These are phyloP conservation scores for Drosophila paulistorum DNA, from an alignment of 1,140 invertebrate genomes.

Conservation along the genomic window DNA sequence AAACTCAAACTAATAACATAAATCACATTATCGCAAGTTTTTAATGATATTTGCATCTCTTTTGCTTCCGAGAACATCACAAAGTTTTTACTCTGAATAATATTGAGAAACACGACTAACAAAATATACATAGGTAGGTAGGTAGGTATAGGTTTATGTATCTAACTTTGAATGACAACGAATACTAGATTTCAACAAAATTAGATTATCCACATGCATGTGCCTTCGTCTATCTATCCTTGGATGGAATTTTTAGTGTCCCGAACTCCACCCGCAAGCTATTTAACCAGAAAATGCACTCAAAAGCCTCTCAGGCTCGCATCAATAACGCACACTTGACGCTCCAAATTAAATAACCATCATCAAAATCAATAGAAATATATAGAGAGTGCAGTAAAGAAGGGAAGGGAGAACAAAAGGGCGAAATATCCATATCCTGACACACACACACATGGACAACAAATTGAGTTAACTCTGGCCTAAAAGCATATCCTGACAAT, in stretches of 20 bases:
- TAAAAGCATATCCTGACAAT: conserved; percentile 66
- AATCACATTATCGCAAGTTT: neutral
- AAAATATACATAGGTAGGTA: neutral
- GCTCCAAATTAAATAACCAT: conserved; percentile 81
- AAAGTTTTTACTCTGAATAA: too few relatives aligned
- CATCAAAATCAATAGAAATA: conserved; percentile 72
- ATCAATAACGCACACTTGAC: conserved; percentile 81
- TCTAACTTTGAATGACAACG: too few relatives aligned
- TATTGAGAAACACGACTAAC: neutral
- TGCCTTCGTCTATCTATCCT: too few relatives aligned
- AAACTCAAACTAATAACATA: neutral
- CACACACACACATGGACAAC: conserved; percentile 21
- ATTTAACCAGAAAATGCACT: conserved; percentile 58
- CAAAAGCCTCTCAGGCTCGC: conserved; percentile 42
- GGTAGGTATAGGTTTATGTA: too few relatives aligned
- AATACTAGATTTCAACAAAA: too few relatives aligned
- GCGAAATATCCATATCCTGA: neutral
- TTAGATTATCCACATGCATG: neutral
- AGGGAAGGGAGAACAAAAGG: neutral
- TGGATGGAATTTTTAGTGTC: neutral
- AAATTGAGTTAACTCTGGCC: conserved; percentile 79
- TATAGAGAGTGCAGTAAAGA: neutral
- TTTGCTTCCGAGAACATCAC: neutral
- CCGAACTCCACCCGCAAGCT: conserved; percentile 25
- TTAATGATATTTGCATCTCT: neutral